Evolutionary conservation across 2,113 vertebrate genomes (phyloP), one percentile per base, ranked within the genome.

Genomic region (Trinectes maculatus): DNA sequence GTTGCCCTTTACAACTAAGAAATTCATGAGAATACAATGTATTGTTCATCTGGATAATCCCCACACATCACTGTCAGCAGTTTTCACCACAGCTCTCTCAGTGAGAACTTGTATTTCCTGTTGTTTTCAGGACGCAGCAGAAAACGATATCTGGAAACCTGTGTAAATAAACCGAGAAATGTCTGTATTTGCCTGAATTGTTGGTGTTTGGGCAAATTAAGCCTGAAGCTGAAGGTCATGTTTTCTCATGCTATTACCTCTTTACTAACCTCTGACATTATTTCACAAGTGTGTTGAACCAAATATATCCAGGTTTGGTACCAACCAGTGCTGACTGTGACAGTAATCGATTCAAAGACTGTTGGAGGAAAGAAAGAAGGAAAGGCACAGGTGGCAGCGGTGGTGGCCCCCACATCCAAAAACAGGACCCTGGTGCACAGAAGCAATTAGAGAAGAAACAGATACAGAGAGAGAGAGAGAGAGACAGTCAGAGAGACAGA

Each of bases 351-450:
- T 46, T 28, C 31, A 16, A 56, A 8, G 39, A 53, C 15, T 60
- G 62, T 33, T 53, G 34, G 55, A 57, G 22, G n/a, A 65, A 40
- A 18, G 12, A 58, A 46, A 58, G n/a, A 65, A 40, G 16, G 12
- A 58, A 46, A 58, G 33, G 42, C 46, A 43, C 58, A 72, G 46
- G 28, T 67, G 58, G 56, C 33, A n/a, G 25, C 3, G n/a, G 25
- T 56, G 69, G 40, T n/a, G n/a, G n/a, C n/a, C 33, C 71, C 63
- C 34, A 73, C 73, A 73, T 65, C 62, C 49, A 29, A 10, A 58
- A 57, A 31, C 31, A 53, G 74, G 64, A 18, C 68, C 18, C 42
- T 4, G 46, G 8, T 34, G 72, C 44, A 73, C 62, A 70, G 48
- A 64, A 44, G 29, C 47, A 61, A 59, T 61, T 48, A 52, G 46